phyloP scores from a whole-genome alignment of 2,888 invertebrate species.

The Agapostemon virescens region DNA sequence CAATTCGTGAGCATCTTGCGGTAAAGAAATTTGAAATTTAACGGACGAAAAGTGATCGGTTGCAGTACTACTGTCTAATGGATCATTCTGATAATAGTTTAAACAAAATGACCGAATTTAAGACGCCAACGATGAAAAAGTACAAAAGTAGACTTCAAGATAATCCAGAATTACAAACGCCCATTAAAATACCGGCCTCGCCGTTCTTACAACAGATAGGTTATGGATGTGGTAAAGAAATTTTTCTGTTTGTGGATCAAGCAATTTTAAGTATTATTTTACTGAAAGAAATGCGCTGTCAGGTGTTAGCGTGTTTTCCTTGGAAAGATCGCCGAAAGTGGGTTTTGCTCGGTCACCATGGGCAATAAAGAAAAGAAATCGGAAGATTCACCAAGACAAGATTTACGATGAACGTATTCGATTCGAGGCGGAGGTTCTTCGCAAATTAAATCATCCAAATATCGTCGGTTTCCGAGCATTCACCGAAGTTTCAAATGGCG shows the following conservation, averaged over 20 bases:
- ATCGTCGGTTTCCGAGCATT: constrained; percentile 89
- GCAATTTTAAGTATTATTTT: constrained; percentile 8
- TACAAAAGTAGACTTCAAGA: constrained; percentile 63
- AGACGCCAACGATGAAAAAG: constrained; percentile 72
- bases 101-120: constrained; percentile 73
- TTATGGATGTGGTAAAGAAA: constrained; percentile 86
- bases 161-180: constrained; percentile 72
- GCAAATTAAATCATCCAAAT: constrained; percentile 88
- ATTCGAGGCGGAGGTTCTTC: constrained; percentile 87
- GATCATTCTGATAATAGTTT: background rate
- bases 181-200: constrained; percentile 85
- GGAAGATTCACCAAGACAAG: constrained; percentile 76
- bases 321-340: constrained; percentile 87
- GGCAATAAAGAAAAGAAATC: constrained; percentile 90
- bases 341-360: constrained; percentile 90
- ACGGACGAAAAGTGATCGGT: background rate
- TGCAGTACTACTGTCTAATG: background rate
- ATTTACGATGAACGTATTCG: constrained; percentile 83
- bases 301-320: constrained; percentile 90
- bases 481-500: constrained; percentile 82
- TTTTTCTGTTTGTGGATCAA: background rate
- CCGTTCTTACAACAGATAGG: constrained; percentile 88
- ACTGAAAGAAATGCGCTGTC: constrained; percentile 17
- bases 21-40: constrained; percentile 35
- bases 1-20: background rate